Percentiles rank a stretch among this genome's conserved stretches.
Evolutionary conservation across 2,888 invertebrate genomes (phyloP).

Genomic region (Drosophila quinaria): DNA sequence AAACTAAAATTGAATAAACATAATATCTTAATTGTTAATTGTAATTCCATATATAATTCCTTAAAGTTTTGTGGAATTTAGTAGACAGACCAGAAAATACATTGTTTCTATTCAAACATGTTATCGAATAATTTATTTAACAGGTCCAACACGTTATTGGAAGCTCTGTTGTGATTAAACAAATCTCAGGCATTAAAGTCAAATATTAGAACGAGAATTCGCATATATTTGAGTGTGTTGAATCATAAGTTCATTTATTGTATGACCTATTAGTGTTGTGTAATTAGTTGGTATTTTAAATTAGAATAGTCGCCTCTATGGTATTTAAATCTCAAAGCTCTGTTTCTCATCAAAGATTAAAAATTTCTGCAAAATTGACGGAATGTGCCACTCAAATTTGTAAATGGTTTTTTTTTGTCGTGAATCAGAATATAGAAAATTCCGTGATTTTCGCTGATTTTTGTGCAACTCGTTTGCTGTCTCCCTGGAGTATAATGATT

Average conservation of each 20-base stretch:
- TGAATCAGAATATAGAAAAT: constrained; percentile 11
- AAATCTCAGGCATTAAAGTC: not conserved
- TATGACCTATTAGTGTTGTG: not conserved
- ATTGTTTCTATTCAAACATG: not conserved
- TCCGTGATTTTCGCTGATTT: constrained; percentile 18
- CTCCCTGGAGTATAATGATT: constrained; percentile 61
- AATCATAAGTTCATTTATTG: no score
- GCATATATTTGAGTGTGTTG: not conserved
- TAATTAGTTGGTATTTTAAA: no score
- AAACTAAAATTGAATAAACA: no score
- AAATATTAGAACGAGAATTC: no score
- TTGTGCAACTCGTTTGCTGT: constrained; percentile 22
- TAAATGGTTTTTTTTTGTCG: constrained; percentile 22
- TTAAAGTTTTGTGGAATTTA: not conserved
- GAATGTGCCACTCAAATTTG: not conserved
- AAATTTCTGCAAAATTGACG: constrained; percentile 1
- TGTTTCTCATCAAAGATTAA: not conserved
- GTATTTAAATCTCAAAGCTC: not conserved
- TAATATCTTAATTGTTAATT: no score
- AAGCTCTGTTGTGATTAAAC: not conserved
- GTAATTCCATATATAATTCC: no score
- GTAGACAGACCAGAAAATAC: not conserved
- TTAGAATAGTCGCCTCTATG: no score
- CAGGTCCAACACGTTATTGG: not conserved
- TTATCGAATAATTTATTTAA: not conserved